Evolutionary conservation across 2,888 invertebrate species (phyloP).

Genomic region (Tetanocera ferruginea): DNA sequence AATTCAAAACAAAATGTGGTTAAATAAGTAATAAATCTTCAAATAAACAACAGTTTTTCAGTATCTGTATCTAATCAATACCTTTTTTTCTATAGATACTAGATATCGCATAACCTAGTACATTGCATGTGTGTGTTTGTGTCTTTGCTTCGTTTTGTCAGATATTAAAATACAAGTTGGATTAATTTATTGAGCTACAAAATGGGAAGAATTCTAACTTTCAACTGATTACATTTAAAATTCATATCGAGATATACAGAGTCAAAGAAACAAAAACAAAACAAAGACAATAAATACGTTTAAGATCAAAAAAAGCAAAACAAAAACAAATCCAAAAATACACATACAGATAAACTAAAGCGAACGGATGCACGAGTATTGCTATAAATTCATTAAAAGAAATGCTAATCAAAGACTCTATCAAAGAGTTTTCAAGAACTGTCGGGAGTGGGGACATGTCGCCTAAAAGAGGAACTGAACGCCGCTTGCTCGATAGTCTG

Average conservation of each 20-base stretch:
- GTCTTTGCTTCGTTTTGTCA: neutral
- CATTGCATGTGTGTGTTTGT: neutral
- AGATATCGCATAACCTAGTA: slow-evolving; percentile 3
- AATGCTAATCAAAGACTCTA: slow-evolving; percentile 17
- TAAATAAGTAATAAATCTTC: slow-evolving; percentile 35
- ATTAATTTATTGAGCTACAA: slow-evolving; percentile 30
- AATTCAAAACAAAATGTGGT: neutral
- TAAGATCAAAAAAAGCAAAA: neutral
- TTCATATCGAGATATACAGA: neutral
- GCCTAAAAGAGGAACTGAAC: neutral
- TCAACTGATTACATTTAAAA: slow-evolving; percentile 35
- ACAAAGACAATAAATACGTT: slow-evolving; percentile 24
- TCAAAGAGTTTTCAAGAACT: neutral
- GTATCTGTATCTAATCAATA: slow-evolving; percentile 14
- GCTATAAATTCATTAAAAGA: slow-evolving; percentile 18
- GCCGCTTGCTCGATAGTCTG: neutral
- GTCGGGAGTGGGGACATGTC: neutral
- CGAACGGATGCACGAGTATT: neutral
- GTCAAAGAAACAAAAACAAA: slow-evolving; percentile 9
- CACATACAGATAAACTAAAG: neutral
- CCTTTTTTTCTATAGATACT: neutral
- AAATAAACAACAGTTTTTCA: slow-evolving; percentile 12
- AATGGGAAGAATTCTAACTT: slow-evolving; percentile 6
- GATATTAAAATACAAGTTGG: neutral
- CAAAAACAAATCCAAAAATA: neutral